These are phyloP conservation scores for Creontiades dilutus DNA, from an alignment of 2,888 invertebrate genomes.

Conservation along the genomic window DNA sequence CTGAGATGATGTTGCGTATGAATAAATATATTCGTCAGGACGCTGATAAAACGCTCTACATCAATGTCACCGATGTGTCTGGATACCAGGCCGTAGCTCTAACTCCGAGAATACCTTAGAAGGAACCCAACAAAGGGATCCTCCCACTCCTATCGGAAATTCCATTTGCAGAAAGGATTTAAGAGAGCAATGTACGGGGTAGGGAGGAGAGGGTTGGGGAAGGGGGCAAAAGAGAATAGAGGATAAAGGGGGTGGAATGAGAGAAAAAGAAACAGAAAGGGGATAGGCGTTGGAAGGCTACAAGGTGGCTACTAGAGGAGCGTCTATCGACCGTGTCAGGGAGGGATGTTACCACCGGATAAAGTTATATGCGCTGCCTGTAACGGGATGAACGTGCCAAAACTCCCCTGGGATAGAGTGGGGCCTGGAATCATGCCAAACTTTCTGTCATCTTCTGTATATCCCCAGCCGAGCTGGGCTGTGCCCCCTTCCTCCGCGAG, in stretches of 20 bases:
- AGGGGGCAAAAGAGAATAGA: background rate
- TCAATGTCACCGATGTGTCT: conserved; percentile 52
- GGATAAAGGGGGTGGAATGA: conserved; percentile 35
- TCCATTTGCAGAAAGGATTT: conserved; percentile 58
- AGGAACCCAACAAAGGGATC: conserved; percentile 1
- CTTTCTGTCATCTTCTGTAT: conserved; percentile 71
- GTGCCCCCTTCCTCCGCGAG: background rate
- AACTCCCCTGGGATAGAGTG: conserved; percentile 67
- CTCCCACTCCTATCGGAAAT: conserved; percentile 54
- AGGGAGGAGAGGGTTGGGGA: background rate
- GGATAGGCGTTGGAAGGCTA: conserved; percentile 62
- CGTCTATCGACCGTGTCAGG: conserved; percentile 70
- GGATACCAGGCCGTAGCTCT: conserved; percentile 35
- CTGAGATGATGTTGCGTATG: conserved; percentile 26
- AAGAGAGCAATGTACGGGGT: background rate
- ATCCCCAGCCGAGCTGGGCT: background rate
- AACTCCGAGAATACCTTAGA: background rate
- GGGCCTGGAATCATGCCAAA: conserved; percentile 70
- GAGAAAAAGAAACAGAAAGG: conserved; percentile 27
- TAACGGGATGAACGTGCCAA: conserved; percentile 71
- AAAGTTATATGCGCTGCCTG: conserved; percentile 71
- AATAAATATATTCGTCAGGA: conserved; percentile 66
- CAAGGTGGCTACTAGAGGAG: conserved; percentile 62
- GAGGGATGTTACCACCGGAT: conserved; percentile 70
- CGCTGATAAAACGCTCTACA: conserved; percentile 57